These are phyloP conservation scores for Ethmia dodecea DNA, from an alignment of 2,888 invertebrate species.

Conservation along the genomic window DNA sequence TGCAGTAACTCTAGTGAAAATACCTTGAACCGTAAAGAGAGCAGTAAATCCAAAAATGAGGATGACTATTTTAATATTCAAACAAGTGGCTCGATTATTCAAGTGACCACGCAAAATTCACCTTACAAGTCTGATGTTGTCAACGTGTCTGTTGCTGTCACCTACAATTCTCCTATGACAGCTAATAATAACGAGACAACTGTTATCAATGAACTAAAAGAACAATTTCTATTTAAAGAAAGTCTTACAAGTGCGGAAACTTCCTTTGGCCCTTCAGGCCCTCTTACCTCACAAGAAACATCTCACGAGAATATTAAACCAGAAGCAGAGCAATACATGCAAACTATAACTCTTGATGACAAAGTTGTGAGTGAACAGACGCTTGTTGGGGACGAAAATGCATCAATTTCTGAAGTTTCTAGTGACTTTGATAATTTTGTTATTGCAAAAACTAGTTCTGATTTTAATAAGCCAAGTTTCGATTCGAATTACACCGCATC, in stretches of 20 bases:
- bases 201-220: conserved; percentile 9
- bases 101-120: conserved; percentile 13
- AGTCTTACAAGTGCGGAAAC: conserved; percentile 27
- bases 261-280: background rate
- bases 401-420: conserved; percentile 12
- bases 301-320: no score
- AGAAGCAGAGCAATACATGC: conserved; percentile 1
- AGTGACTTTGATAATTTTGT: conserved; percentile 29
- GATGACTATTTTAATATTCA: conserved; percentile 16
- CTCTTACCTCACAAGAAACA: background rate
- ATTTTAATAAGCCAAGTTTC: conserved; percentile 26
- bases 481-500: conserved; percentile 25
- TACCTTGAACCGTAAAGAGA: conserved; percentile 27
- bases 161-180: conserved; percentile 25
- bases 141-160: conserved; percentile 44
- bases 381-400: conserved; percentile 18
- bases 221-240: conserved; percentile 15
- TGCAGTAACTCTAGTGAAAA: conserved; percentile 34
- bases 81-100: conserved; percentile 20
- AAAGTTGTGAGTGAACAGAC: conserved; percentile 27
- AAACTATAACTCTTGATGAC: conserved; percentile 10
- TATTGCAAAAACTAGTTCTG: conserved; percentile 33
- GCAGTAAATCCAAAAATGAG: conserved; percentile 15
- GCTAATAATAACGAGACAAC: conserved; percentile 13
- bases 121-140: conserved; percentile 37